Evolutionary conservation across 2,113 vertebrate species (phyloP), one percentile per base, ranked within the genome.

Genomic region (Crotophaga sulcirostris): DNA sequence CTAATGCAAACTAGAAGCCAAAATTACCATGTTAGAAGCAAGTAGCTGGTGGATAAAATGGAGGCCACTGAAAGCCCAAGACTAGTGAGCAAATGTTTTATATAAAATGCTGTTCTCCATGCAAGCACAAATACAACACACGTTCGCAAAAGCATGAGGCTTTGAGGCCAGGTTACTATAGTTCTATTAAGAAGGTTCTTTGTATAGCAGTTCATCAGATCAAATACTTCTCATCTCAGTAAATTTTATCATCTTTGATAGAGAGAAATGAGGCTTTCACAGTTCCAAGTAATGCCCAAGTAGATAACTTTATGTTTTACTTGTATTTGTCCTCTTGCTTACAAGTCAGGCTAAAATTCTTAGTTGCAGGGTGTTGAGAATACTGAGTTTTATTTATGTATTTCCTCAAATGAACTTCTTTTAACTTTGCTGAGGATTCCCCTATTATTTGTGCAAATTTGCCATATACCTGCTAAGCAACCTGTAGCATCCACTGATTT

Each of bases 281-380:
- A 40, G 51, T 58, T 69, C 62, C 52, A 64, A 10, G 51, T 78
- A 79, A 94, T 87, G 90, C 80, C 91, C 89, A 90, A 87, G 92
- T 80, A 54, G 2, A 1, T 70, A 52, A 95, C 84, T 79, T 90
- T 72, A 67, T 60, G 34, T 64, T 87, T 89, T 67, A 92, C 34
- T 60, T 75, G 42, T 75, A 26, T 72, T 86, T 66, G 63, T 64
- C 36, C 49, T 89, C 56, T 44, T 52, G n/a, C 38, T 76, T 92
- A 83, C 66, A 94, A 73, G 31, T 70, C 63, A 72, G 81, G 82
- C 49, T 94, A 51, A 54, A 96, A 88, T 49, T 84, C 70, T 82
- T 90, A 66, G 79, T 64, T 92, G 80, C 60, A 70, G 49, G 51
- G 36, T 79, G 21, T 66, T 64, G 44, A 59, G 58, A 45, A 34